Percentiles rank a stretch among this genome's conserved stretches.
phyloP scores from a whole-genome alignment of 92 coral and sea anemone genomes.

The Montipora capitata region DNA sequence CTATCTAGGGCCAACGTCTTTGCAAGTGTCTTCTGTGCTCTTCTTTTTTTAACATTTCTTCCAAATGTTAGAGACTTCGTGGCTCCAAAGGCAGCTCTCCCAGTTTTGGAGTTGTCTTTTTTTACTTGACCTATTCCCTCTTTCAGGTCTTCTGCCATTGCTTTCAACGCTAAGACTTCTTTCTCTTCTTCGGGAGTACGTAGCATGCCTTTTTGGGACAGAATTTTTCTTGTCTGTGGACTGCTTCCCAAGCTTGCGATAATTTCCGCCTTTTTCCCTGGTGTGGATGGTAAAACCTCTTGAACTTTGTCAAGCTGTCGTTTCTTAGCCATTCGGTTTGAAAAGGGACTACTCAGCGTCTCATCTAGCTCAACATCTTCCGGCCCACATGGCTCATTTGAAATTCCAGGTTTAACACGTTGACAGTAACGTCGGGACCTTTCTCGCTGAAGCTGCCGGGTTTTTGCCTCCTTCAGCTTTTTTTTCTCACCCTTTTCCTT shows the following conservation, averaged over 20 bases:
- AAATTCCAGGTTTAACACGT: neutral
- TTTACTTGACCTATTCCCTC: slow-evolving; percentile 1
- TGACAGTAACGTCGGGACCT: slow-evolving; percentile 3
- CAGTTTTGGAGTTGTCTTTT: neutral
- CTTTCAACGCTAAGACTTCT: slow-evolving; percentile 1
- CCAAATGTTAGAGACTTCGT: slow-evolving; percentile 22
- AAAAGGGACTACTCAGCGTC: slow-evolving; percentile 3
- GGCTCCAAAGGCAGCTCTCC: slow-evolving; percentile 5
- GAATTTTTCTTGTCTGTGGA: neutral
- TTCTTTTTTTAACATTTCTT: neutral
- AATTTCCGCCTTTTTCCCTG: slow-evolving; percentile 7
- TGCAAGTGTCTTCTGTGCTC: neutral
- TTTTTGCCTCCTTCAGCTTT: neutral
- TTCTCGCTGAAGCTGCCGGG: slow-evolving; percentile 3
- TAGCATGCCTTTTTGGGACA: neutral
- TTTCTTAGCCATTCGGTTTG: slow-evolving; percentile 21
- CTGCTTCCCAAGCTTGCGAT: neutral
- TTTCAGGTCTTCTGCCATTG: slow-evolving; percentile 5
- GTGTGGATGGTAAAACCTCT: slow-evolving; percentile 18
- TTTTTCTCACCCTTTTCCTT: neutral
- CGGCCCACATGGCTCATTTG: neutral
- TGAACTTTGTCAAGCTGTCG: slow-evolving; percentile 26
- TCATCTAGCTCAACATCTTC: slow-evolving; percentile 1
- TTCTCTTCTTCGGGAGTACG: slow-evolving; percentile 2
- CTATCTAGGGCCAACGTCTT: slow-evolving; percentile 3